Conservation (phyloP, 2,797 vertebrate species). For the Sebastes goodei region DNA sequence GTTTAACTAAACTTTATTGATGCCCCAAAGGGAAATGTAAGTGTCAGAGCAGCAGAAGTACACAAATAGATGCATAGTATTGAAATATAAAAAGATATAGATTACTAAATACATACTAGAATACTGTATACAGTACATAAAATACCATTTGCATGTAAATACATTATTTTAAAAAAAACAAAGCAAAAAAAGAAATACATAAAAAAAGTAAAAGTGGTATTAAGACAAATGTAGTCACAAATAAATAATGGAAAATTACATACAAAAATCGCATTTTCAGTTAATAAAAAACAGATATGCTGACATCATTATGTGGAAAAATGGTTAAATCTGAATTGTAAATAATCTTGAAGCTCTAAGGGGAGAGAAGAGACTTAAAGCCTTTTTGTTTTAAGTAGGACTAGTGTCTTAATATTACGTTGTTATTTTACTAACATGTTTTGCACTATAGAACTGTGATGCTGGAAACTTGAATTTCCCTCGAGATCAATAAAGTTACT, state of each 20-base stretch:
- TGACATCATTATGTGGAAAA: background rate
- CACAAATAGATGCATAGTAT: background rate
- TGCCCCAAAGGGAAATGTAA: rapidly evolving
- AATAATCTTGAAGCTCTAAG: background rate
- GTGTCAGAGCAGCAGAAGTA: background rate
- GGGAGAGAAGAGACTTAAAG: background rate
- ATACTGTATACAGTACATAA: background rate
- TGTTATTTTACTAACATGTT: too few relatives aligned
- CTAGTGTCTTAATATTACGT: background rate
- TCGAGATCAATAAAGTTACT: too few relatives aligned
- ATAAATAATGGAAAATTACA: background rate
- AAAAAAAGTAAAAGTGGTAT: too few relatives aligned
- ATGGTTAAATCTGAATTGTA: background rate
- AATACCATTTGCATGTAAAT: background rate
- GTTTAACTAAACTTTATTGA: background rate
- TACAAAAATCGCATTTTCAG: background rate
- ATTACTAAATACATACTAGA: background rate
- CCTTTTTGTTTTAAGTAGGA: background rate
- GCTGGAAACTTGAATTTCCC: too few relatives aligned
- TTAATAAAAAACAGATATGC: background rate
- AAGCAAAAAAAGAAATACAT: too few relatives aligned
- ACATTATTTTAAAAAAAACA: background rate
- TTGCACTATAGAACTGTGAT: too few relatives aligned
- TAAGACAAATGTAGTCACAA: background rate
- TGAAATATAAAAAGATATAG: background rate